Evolutionary conservation across 2,797 vertebrate species (phyloP).

Genomic region (Falco cherrug): DNA sequence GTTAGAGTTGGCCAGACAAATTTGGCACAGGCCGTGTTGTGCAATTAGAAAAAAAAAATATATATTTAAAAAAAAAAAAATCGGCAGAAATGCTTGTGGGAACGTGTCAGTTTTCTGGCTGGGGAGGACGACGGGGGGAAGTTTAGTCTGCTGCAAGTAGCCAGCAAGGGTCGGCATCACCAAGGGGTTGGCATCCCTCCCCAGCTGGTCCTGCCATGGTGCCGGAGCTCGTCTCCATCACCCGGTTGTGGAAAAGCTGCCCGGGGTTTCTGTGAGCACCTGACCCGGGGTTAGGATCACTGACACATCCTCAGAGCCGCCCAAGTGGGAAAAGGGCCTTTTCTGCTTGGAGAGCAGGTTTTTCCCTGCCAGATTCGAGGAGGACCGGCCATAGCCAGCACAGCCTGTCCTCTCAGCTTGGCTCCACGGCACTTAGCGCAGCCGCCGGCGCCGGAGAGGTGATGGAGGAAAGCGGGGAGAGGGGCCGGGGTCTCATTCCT

Average conservation of each 20-base stretch:
- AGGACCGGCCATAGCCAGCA: rapidly evolving
- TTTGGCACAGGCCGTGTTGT: neutral
- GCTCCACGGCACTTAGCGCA: rapidly evolving
- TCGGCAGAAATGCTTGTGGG: conserved; percentile 10
- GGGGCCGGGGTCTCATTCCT: neutral
- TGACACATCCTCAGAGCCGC: neutral
- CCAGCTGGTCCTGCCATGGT: rapidly evolving
- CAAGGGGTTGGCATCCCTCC: neutral
- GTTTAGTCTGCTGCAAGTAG: conserved; percentile 9
- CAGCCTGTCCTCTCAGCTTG: neutral
- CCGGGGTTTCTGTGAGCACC: neutral
- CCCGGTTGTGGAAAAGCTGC: neutral
- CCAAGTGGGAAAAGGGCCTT: neutral
- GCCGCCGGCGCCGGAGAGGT: rapidly evolving
- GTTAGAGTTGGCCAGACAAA: neutral
- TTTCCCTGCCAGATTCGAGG: neutral
- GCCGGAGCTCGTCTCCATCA: neutral
- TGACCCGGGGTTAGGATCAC: neutral
- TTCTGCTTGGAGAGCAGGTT: neutral
- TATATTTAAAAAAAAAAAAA: neutral
- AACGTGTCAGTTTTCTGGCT: conserved; percentile 5
- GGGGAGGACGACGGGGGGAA: neutral
- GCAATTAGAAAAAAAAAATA: neutral
- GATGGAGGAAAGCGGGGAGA: neutral
- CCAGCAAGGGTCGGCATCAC: neutral